Evolutionary conservation across 2,888 invertebrate species (phyloP).

Genomic region (Rotaria sp.): DNA sequence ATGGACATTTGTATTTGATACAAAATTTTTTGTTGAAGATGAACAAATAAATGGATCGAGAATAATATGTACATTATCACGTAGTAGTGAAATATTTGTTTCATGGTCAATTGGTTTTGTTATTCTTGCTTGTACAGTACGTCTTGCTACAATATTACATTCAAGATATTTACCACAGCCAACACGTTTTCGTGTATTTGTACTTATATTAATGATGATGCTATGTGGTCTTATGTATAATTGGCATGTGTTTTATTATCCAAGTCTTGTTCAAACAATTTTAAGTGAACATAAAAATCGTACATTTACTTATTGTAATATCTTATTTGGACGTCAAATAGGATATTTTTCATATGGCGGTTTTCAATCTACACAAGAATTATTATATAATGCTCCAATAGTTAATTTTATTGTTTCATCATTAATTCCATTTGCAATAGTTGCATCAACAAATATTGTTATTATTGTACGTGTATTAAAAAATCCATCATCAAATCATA

Average conservation of each 20-base stretch:
- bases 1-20: constrained; percentile 22
- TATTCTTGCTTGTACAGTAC: neutral
- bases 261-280: neutral
- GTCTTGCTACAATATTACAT: neutral
- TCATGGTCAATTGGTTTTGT: constrained; percentile 29
- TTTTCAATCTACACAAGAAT: neutral
- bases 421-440: constrained; percentile 18
- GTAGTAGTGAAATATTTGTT: constrained; percentile 14
- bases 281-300: neutral
- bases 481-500: neutral
- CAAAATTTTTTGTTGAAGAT: constrained; percentile 4
- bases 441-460: neutral
- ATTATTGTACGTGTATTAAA: constrained; percentile 20
- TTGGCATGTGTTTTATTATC: constrained; percentile 27
- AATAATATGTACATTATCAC: neutral
- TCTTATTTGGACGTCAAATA: constrained; percentile 5
- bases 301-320: constrained; percentile 16
- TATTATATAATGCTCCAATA: constrained; percentile 6
- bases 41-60: neutral
- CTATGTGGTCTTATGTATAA: neutral
- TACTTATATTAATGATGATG: neutral
- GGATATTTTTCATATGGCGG: constrained; percentile 10
- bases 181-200: neutral
- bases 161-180: neutral
- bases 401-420: constrained; percentile 24